A percentile compares a stretch with the other conserved stretches of the same genome.
These are phyloP conservation scores for Ceratina calcarata DNA, from an alignment of 1,140 invertebrate genomes.

Conservation along the genomic window DNA sequence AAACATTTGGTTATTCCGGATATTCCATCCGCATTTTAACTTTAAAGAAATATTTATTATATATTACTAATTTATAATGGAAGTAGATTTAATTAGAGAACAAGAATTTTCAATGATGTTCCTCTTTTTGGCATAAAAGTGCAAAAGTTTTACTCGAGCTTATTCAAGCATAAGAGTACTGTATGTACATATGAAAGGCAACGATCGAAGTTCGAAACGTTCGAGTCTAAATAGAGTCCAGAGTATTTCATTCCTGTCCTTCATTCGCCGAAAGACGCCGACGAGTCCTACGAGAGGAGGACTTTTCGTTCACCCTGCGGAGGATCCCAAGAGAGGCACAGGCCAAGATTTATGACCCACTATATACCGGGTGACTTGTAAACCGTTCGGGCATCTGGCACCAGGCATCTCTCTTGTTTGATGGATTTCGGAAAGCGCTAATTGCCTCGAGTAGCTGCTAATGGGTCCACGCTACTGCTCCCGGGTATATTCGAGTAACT, in stretches of 20 bases:
- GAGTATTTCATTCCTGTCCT: not conserved
- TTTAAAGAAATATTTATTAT: too few species aligned
- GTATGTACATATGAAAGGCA: too few species aligned
- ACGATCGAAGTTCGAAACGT: not conserved
- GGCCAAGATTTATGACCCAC: conserved; percentile 61
- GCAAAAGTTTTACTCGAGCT: too few species aligned
- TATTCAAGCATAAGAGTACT: too few species aligned
- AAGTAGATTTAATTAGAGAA: too few species aligned
- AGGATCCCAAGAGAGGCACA: conserved; percentile 20
- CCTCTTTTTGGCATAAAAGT: too few species aligned
- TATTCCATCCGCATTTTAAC: too few species aligned
- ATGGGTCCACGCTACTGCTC: conserved; percentile 6
- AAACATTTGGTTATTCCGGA: too few species aligned
- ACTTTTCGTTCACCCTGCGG: conserved; percentile 29
- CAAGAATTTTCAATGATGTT: too few species aligned
- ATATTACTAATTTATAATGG: too few species aligned
- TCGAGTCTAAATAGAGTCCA: too few species aligned
- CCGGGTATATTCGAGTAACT: too few species aligned
- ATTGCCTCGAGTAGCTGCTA: conserved; percentile 54
- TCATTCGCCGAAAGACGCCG: not conserved
- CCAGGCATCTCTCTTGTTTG: conserved; percentile 7
- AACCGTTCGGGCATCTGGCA: conserved; percentile 48
- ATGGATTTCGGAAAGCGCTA: conserved; percentile 54
- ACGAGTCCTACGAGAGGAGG: not conserved
- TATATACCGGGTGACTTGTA: conserved; percentile 40